These are phyloP conservation scores for Neoascia interrupta DNA, from an alignment of 2,888 invertebrate genomes.

Conservation along the genomic window DNA sequence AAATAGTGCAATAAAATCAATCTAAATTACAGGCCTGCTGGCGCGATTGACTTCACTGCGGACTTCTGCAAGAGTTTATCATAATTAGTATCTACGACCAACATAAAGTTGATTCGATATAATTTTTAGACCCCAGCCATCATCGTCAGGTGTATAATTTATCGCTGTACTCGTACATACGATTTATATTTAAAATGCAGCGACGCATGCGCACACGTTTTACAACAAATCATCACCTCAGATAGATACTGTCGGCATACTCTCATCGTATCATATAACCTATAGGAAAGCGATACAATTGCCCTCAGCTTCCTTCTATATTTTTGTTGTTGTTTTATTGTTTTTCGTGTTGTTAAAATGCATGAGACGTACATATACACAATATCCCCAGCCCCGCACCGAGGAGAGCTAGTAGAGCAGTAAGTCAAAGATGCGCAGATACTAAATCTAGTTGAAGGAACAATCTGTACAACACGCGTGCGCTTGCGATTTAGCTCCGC, in stretches of 20 bases:
- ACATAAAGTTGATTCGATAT: not conserved
- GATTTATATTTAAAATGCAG: conserved; percentile 10
- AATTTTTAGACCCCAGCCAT: not conserved
- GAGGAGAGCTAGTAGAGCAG: conserved; percentile 42
- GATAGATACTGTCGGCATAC: not conserved
- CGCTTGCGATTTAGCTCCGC: conserved; percentile 19
- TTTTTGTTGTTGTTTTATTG: conserved; percentile 7
- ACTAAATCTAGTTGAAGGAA: conserved; percentile 38
- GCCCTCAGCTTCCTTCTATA: conserved; percentile 13
- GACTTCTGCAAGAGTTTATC: not conserved
- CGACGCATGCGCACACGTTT: conserved; percentile 58
- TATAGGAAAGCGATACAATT: conserved; percentile 41
- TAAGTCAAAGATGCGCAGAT: conserved; percentile 39
- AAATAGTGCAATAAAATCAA: too few relatives aligned
- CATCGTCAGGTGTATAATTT: not conserved
- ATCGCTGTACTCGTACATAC: conserved; percentile 1
- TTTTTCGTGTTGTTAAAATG: too few relatives aligned
- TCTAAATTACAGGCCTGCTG: too few relatives aligned
- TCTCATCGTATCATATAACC: conserved; percentile 47
- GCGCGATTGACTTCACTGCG: too few relatives aligned
- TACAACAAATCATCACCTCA: conserved; percentile 67
- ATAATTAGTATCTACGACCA: not conserved
- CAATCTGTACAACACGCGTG: conserved; percentile 65
- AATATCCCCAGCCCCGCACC: conserved; percentile 19
- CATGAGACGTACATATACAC: conserved; percentile 38